A percentile compares a stretch with the other conserved stretches of the same genome.
phyloP scores from a whole-genome alignment of 2,797 vertebrate species.

The Synanceia verrucosa region DNA sequence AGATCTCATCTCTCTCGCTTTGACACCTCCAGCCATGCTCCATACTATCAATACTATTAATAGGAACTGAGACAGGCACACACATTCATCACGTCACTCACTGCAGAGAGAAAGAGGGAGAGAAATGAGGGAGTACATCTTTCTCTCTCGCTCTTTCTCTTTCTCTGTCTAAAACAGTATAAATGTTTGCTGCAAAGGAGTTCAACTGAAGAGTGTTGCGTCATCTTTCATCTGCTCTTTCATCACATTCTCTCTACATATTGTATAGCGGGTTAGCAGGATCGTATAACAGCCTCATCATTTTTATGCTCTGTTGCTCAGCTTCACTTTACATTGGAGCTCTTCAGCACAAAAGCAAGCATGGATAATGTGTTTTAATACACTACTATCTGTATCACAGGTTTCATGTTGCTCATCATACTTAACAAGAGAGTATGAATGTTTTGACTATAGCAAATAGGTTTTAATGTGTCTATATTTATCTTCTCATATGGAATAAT shows the following conservation, averaged over 20 bases:
- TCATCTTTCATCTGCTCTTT: conserved; percentile 51
- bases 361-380: conserved; percentile 21
- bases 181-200: conserved; percentile 48
- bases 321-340: conserved; percentile 16
- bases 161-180: conserved; percentile 15
- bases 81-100: conserved; percentile 72
- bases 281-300: conserved; percentile 15
- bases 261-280: conserved; percentile 5
- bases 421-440: background rate
- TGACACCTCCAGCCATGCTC: conserved; percentile 66
- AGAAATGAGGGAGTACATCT: conserved; percentile 24
- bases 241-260: conserved; percentile 19
- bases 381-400: background rate
- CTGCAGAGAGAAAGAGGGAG: conserved; percentile 44
- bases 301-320: conserved; percentile 31
- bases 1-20: conserved; percentile 57
- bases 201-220: conserved; percentile 35
- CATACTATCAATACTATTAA: conserved; percentile 82
- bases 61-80: conserved; percentile 71
- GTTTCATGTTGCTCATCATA: conserved; percentile 4
- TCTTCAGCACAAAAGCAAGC: background rate
- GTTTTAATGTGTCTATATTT: background rate
- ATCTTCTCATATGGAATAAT: background rate
- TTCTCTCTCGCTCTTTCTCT: conserved; percentile 1
- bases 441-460: background rate